phyloP scores from a whole-genome alignment of 2,113 vertebrate species.

The Morone chrysops region DNA sequence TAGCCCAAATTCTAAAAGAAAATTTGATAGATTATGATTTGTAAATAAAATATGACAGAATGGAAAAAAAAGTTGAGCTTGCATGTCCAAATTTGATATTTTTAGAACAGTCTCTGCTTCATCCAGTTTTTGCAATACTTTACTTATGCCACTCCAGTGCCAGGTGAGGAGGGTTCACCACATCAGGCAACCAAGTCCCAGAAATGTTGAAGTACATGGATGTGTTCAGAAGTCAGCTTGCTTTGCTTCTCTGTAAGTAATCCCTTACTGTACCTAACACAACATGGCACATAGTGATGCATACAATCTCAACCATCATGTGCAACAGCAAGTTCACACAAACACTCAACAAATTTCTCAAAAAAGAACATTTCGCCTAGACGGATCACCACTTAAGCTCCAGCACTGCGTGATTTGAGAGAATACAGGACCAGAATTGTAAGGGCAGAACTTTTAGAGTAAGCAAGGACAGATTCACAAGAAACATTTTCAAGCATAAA shows the following conservation, averaged over 20 bases:
- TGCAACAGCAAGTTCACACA: too few relatives aligned
- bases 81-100: neutral
- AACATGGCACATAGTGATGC: neutral
- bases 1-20: neutral
- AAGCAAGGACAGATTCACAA: too few relatives aligned
- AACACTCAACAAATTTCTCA: too few relatives aligned
- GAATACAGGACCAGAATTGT: neutral
- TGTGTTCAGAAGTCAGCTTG: conserved; percentile 26
- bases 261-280: conserved; percentile 17
- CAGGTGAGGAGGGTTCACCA: conserved; percentile 24
- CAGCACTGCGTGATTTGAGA: neutral
- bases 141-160: neutral
- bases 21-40: too few relatives aligned
- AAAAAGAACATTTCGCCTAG: too few relatives aligned
- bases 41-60: neutral
- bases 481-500: neutral
- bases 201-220: conserved; percentile 19
- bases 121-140: neutral
- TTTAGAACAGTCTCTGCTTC: neutral
- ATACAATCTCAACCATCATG: conserved; percentile 1
- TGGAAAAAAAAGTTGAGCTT: neutral
- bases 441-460: neutral
- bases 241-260: conserved; percentile 36
- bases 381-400: too few relatives aligned
- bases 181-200: neutral